Evolutionary conservation across 2,797 vertebrate species (phyloP).

Genomic region (Sebastes diaconus): DNA sequence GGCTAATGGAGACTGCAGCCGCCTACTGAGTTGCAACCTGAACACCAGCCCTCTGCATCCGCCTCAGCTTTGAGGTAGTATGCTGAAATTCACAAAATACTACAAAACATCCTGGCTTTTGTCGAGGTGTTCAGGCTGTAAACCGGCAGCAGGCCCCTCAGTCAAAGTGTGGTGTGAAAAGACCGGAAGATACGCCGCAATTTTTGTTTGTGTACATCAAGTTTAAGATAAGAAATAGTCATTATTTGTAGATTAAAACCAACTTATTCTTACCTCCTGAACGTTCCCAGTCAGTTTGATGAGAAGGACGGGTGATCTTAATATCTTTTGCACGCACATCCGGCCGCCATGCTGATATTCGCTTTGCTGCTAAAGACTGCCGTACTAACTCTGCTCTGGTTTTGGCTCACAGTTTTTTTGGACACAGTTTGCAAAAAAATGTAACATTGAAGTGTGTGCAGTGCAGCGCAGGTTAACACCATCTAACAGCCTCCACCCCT

Average conservation of each 20-base stretch:
- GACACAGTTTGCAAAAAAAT: neutral
- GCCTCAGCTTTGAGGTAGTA: slow-evolving; percentile 8
- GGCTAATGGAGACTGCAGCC: slow-evolving; percentile 50
- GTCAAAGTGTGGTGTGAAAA: slow-evolving; percentile 20
- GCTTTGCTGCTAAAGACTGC: slow-evolving; percentile 12
- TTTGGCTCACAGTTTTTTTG: slow-evolving; percentile 25
- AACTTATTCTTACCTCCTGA: neutral
- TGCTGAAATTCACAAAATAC: slow-evolving; percentile 1
- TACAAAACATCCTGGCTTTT: neutral
- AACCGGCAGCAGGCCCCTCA: neutral
- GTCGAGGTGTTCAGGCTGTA: slow-evolving; percentile 28
- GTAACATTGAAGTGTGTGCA: neutral
- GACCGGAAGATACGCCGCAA: neutral
- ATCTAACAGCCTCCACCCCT: slow-evolving; percentile 1
- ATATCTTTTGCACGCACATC: neutral
- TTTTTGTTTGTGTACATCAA: neutral
- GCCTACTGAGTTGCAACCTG: slow-evolving; percentile 41
- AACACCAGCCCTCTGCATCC: slow-evolving; percentile 28
- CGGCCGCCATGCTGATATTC: neutral
- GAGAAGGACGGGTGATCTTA: neutral
- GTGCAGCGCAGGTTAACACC: slow-evolving; percentile 14
- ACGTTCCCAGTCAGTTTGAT: neutral
- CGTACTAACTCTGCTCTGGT: slow-evolving; percentile 30
- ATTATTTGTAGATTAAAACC: neutral
- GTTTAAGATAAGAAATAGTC: neutral